A percentile compares a stretch with the other conserved stretches of the same genome.
Conservation (phyloP, 64 coral and sea anemone genomes). For the Montipora efflorescens region DNA sequence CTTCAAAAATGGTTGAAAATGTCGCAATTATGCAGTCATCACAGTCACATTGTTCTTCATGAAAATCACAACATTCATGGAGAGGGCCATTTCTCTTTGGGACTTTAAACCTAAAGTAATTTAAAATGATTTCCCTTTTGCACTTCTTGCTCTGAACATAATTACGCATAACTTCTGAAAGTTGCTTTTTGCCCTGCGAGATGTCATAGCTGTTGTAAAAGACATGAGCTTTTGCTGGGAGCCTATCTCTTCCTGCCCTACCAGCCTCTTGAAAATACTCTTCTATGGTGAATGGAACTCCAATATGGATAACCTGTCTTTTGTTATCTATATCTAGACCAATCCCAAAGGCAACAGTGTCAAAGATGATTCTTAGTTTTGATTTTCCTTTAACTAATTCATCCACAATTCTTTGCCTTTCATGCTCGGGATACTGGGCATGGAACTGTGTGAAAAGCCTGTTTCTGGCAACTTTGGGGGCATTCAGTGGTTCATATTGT, state of each 20-base stretch:
- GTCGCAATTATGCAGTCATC: background rate
- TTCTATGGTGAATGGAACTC: conserved; percentile 57
- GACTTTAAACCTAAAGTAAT: background rate
- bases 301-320: conserved; percentile 56
- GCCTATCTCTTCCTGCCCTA: conserved; percentile 50
- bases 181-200: background rate
- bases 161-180: background rate
- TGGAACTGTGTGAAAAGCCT: conserved; percentile 62
- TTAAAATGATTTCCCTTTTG: background rate
- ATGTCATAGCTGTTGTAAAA: background rate
- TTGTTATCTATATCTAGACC: conserved; percentile 38
- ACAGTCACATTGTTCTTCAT: background rate
- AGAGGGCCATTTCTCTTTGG: background rate
- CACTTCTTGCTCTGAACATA: background rate
- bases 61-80: background rate
- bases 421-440: conserved; percentile 57
- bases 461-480: conserved; percentile 18
- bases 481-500: conserved; percentile 37
- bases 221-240: conserved; percentile 13
- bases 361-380: conserved; percentile 40
- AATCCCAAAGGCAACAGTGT: conserved; percentile 57
- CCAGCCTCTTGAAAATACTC: conserved; percentile 57
- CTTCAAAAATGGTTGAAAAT: background rate
- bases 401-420: conserved; percentile 42
- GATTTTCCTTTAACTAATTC: conserved; percentile 37